Conservation (phyloP, 2,113 vertebrate species). For the Podarcis cretensis region DNA sequence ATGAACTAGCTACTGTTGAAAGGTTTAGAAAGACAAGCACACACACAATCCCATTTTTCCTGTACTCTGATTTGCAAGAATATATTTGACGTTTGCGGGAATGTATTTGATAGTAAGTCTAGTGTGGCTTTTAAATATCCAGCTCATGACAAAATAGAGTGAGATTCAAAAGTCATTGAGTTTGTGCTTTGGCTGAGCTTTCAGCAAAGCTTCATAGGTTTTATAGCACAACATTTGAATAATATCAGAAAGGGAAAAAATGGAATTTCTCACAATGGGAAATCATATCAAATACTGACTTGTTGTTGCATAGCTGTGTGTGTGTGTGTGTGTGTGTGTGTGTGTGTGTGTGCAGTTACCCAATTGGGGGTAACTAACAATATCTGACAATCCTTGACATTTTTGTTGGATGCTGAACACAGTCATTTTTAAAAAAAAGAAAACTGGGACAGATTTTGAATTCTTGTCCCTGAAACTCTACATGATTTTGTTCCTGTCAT, state of each 20-base stretch:
- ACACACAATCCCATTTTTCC: neutral
- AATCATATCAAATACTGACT: constrained; percentile 10
- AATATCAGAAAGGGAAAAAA: constrained; percentile 3
- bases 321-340: neutral
- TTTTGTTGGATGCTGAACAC: neutral
- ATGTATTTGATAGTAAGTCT: neutral
- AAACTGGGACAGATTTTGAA: neutral
- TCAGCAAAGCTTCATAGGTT: neutral
- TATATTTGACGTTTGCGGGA: neutral
- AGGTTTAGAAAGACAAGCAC: neutral
- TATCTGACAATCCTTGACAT: neutral
- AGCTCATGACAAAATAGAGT: neutral
- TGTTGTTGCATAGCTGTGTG: neutral
- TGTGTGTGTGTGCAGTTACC: neutral
- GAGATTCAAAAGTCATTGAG: neutral
- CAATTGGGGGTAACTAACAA: neutral
- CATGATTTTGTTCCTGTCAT: neutral
- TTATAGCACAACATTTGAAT: neutral
- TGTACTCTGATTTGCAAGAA: constrained; percentile 10
- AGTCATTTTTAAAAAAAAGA: neutral
- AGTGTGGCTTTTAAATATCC: neutral
- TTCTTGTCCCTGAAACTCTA: neutral
- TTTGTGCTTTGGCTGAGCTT: neutral
- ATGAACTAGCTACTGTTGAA: neutral
- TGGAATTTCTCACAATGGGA: neutral